These are phyloP conservation scores for Clistopyga incitator DNA, from an alignment of 2,888 invertebrate genomes.

Conservation along the genomic window DNA sequence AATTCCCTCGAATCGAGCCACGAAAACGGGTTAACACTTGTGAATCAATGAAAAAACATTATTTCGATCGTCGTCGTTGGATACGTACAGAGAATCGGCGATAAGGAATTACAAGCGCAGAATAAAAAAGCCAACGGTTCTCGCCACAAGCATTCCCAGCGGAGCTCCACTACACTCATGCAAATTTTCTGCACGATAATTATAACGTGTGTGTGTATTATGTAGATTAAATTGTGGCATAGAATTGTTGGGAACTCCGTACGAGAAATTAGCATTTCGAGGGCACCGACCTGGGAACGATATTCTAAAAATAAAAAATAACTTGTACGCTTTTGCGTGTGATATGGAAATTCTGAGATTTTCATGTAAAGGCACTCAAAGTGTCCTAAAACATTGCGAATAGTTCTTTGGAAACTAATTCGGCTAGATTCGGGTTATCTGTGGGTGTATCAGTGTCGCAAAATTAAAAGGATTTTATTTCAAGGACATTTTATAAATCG, in stretches of 20 bases:
- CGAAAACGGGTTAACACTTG: slow-evolving; percentile 28
- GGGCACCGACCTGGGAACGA: slow-evolving; percentile 39
- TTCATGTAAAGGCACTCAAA: too few relatives aligned
- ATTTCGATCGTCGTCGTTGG: slow-evolving; percentile 31
- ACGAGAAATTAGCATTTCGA: slow-evolving; percentile 28
- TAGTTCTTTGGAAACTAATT: too few relatives aligned
- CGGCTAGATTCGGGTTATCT: too few relatives aligned
- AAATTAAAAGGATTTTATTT: too few relatives aligned
- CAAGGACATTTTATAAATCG: too few relatives aligned
- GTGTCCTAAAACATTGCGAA: too few relatives aligned
- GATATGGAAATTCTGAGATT: too few relatives aligned
- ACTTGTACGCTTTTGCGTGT: not conserved
- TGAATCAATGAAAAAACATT: slow-evolving; percentile 28
- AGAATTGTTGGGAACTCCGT: slow-evolving; percentile 33
- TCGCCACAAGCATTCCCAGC: slow-evolving; percentile 16
- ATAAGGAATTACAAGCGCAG: slow-evolving; percentile 45
- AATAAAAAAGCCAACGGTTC: not conserved
- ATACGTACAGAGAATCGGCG: slow-evolving; percentile 18
- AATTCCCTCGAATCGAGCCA: not conserved
- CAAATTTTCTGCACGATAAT: slow-evolving; percentile 49
- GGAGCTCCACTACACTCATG: slow-evolving; percentile 30
- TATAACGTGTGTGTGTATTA: slow-evolving; percentile 44
- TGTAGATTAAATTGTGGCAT: slow-evolving; percentile 50
- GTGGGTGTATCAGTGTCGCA: too few relatives aligned
- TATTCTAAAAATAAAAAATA: not conserved